Base-by-base conservation (phyloP, 1,140 invertebrate species). In the Microplitis demolitor region DNA sequence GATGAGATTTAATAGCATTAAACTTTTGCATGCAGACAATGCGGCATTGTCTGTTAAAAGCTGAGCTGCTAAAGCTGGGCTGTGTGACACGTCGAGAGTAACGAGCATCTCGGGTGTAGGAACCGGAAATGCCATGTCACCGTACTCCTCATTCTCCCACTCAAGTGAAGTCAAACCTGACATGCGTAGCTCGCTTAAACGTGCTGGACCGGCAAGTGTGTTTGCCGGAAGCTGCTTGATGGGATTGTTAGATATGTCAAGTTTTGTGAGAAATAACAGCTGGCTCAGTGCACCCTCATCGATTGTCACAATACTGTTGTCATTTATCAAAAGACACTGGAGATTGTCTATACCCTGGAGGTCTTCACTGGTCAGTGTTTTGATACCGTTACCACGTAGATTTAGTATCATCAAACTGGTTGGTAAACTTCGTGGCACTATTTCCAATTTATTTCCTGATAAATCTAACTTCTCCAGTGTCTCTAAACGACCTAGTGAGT, bases 401-500 rank as follows among this genome's bases (percentile, higher is more conserved):
- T 92, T 89, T 0, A 94, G 81, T 39, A 87, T 84, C 14, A 87
- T 88, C 4, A 95, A 80, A 70, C 89, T 89, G 53, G 89, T 86
- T 4, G 92, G 91, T 34, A 95, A 80, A 81, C 91, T 91, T 75
- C 88, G 83, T 4, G 95, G 94, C 60, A 96, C 87, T 4, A 83
- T 84, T 4, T 80, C 82, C 31, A 97, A 87, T 14, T 87, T 80
- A 82, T 97, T 97, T 68, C 92, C 91, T 72, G 93, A 93, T 6
- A 97, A 87, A 82, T 94, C 93, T 11, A 98, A 88, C 68, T 93
- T 89, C 34, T 92, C 87, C 4, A 98, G 88, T 77, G 93, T 91
- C 77, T 95, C 94, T 16, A 96, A 82, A 45, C 95, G 89, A 0
- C 94, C 94, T 33, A 98, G 85, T 0, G 96, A 94, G 78, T 96